Evolutionary conservation across 2,797 vertebrate genomes (phyloP), one percentile per base, ranked within the genome.

Genomic region (Melanogrammus aeglefinus): DNA sequence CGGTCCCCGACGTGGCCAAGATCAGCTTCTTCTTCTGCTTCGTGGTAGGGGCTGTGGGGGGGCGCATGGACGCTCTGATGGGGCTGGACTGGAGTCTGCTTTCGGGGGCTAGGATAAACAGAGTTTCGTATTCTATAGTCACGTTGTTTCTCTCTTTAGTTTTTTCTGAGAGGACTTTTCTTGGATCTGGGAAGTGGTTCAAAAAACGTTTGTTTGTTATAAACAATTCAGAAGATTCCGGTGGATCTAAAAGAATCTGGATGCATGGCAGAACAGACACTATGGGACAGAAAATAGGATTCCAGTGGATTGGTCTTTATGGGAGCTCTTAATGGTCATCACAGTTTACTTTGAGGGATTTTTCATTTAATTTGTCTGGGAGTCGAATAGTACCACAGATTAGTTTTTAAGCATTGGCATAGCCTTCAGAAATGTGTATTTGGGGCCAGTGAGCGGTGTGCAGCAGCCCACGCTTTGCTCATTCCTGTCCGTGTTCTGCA

Each of bases 1-100:
- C 96, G 71, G 93, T 98, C 84, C 94, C 94, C 38, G 96, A 98
- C 85, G 97, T 99, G 88, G 97, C 97, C 84, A 98, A 98, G 93
- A 98, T 98, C 76, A 99, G 97, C 92, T 98, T 99, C 92, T 97
- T 99, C 88, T 98, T 98, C 92, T 99, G 97, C 90, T 98, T 99
- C 86, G 97, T 99, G 96, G 97, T 97, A 90, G 86, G 97, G 0
- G 0, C 2, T 9, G 18, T 63, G 21, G 69, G 66, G 63, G 35
- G 16, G 29, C 6, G 1, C 71, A 33, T 72, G 24, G 35, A 18
- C n/a, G 4, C 14, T n/a, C 16, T 63, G 51, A 14, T 51, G 4
- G 18, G 14, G 16, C 4, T 63, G 8, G 51, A 21, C 18, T 63
- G 21, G 18, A 63, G 51, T 21, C 27, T 24, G 57, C 57, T 24